phyloP scores from a whole-genome alignment of 2,113 vertebrate species.

The Myotis davidii region DNA sequence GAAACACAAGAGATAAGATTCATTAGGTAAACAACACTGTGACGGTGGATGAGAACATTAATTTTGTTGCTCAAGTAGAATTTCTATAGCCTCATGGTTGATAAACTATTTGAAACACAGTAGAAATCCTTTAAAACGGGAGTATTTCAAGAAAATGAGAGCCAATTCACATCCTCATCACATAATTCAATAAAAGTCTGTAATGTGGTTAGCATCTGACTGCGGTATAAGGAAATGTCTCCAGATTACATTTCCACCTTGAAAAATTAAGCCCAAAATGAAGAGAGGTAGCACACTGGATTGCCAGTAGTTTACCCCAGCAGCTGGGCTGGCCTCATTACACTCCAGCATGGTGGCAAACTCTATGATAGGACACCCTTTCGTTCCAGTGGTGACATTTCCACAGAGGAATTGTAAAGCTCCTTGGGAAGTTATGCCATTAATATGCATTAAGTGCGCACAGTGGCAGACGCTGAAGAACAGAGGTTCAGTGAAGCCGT shows the following conservation, averaged over 20 bases:
- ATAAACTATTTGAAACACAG: not conserved
- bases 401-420: slow-evolving; percentile 34
- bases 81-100: not conserved
- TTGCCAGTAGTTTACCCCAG: not conserved
- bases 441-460: slow-evolving; percentile 55
- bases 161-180: not conserved
- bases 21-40: not conserved
- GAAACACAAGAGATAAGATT: not conserved
- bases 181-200: not conserved
- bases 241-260: slow-evolving; percentile 42
- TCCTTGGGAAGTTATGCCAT: slow-evolving; percentile 32
- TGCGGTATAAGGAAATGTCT: not conserved
- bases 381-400: slow-evolving; percentile 19
- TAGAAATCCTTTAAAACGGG: not conserved
- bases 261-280: slow-evolving; percentile 23
- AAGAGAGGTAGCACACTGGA: not conserved
- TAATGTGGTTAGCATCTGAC: not conserved
- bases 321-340: not conserved
- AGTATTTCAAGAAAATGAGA: not conserved
- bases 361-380: not conserved
- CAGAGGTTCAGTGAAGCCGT: not conserved
- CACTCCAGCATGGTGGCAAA: not conserved
- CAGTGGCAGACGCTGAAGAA: slow-evolving; percentile 16
- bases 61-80: not conserved
- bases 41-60: not conserved